Percentiles rank a stretch among this genome's conserved stretches.
Evolutionary conservation across 2,888 invertebrate genomes (phyloP).

Genomic region (Caenorhabditis doughertyi): DNA sequence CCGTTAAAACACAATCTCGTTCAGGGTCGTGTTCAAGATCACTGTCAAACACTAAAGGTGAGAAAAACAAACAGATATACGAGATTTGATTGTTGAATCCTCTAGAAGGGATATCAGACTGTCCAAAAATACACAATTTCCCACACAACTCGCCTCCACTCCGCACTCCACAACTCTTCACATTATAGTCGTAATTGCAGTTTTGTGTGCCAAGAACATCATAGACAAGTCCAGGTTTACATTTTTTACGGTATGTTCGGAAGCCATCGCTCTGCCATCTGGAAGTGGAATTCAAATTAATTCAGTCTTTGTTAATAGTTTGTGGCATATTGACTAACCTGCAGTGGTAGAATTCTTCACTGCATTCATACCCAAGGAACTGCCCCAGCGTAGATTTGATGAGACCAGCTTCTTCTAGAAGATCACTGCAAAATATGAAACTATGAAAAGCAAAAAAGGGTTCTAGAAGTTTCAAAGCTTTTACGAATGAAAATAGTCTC

Average conservation of each 20-base stretch:
- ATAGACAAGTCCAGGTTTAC: constrained; percentile 80
- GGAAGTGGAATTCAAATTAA: too few relatives aligned
- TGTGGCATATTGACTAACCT: constrained; percentile 51
- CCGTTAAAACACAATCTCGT: constrained; percentile 41
- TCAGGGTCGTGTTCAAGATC: constrained; percentile 39
- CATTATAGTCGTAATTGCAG: constrained; percentile 82
- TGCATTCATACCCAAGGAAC: constrained; percentile 81
- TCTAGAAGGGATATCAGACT: constrained; percentile 12
- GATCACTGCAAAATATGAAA: constrained; percentile 50
- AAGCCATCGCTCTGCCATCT: constrained; percentile 81
- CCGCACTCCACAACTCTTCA: constrained; percentile 78
- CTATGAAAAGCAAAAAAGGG: not conserved
- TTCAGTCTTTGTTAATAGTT: not conserved
- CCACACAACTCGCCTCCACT: constrained; percentile 47
- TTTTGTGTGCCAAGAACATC: constrained; percentile 82
- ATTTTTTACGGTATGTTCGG: constrained; percentile 80
- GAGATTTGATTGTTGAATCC: constrained; percentile 22
- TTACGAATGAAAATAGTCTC: not conserved
- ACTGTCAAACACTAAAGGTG: constrained; percentile 57
- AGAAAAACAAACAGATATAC: constrained; percentile 48
- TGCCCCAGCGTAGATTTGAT: constrained; percentile 79
- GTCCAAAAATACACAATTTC: constrained; percentile 20
- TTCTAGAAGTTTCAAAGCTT: not conserved
- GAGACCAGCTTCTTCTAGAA: constrained; percentile 76
- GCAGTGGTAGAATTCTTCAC: constrained; percentile 81